Conservation (phyloP, 23 tunicate species). For the Trididemnum miniatum region DNA sequence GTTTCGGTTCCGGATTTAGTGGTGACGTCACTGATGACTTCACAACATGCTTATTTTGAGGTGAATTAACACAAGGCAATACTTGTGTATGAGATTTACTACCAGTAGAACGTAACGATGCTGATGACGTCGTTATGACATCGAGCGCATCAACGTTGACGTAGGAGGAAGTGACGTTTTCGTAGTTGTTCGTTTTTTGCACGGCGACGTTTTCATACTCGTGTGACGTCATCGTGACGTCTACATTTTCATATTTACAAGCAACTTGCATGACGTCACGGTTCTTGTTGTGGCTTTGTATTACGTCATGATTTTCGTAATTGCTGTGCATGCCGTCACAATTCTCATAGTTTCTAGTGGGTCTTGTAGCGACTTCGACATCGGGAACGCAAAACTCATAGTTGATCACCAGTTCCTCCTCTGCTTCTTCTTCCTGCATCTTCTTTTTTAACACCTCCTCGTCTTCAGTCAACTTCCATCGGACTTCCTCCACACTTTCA, state of each 20-base stretch:
- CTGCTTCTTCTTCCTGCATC: constrained; percentile 23
- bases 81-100: too few species aligned
- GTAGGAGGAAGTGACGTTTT: too few species aligned
- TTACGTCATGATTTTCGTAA: too few species aligned
- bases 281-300: too few species aligned
- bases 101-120: too few species aligned
- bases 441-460: constrained; percentile 57
- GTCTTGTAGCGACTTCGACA: background rate
- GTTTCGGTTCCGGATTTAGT: too few species aligned
- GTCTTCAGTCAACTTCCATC: constrained; percentile 67
- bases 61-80: too few species aligned
- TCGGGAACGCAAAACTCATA: background rate
- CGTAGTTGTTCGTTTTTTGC: background rate
- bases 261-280: background rate
- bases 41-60: too few species aligned
- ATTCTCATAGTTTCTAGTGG: background rate
- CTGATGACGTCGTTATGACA: too few species aligned
- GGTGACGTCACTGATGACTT: too few species aligned
- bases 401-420: background rate
- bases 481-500: constrained; percentile 68
- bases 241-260: background rate
- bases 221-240: background rate
- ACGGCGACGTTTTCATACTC: background rate
- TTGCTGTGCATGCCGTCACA: background rate
- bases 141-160: too few species aligned